Base-by-base conservation (phyloP, 2,797 vertebrate genomes). In the Sebastes kiyomatsui region DNA sequence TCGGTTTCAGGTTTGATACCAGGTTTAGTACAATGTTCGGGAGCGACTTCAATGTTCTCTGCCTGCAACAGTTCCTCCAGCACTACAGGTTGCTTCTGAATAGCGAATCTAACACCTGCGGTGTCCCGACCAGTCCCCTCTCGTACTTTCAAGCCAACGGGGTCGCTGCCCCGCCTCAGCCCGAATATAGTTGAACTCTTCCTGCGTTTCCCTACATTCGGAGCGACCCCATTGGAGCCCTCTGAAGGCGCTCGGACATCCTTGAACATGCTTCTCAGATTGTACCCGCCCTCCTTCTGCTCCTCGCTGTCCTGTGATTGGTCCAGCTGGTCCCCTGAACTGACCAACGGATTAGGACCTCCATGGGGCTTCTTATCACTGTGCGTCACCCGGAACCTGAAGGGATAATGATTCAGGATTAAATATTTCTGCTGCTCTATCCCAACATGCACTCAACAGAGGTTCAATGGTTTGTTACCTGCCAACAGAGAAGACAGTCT, bases 401-500 rank as follows among this genome's bases (percentile, higher is more conserved):
- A 30, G 35, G 33, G 49, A 74, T 2, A 5, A 65, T 1, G 7
- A 46, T 42, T 22, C 5, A 65, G 18, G 16, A 59, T 46, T 5
- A n/a, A 38, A 52, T 20, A n/a, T 12, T 67, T 60, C 38, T 55
- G 20, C 1, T 6, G 38, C 13, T 28, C n/a, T 14, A 22, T 25
- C 16, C 22, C 6, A 65, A 6, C 9, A 30, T 30, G 18, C 30
- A 35, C 6, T 35, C 6, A 59, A 2, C 27, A 35, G 46, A 10
- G 5, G 13, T 1, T 25, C 13, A 28, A 16, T 23, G 2, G 0
- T 49, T 16, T 77, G 35, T 88, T 94, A 98, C 98, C 98, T 97
- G 94, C 98, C 98, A 81, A 99, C 98, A 76, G 98, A 97, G 90
- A 99, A 97, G 60, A 99, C 97, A 0, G 97, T 99, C 92, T 97